These are phyloP conservation scores for Papilio xuthus DNA, from an alignment of 1,140 invertebrate genomes.

Conservation along the genomic window DNA sequence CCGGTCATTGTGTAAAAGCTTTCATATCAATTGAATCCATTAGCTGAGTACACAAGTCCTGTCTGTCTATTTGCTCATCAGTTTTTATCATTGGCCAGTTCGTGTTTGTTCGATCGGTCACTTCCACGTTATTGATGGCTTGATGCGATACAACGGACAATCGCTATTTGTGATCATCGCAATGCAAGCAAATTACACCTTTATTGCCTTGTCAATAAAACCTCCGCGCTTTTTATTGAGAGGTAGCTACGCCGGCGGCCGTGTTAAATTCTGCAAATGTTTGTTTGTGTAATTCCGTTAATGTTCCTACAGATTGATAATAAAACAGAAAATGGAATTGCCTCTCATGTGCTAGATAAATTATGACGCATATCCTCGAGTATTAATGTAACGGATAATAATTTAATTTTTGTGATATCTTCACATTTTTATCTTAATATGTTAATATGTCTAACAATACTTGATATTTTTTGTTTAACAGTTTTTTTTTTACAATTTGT, in stretches of 20 bases:
- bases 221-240: conserved; percentile 31
- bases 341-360: conserved; percentile 22
- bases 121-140: conserved; percentile 77
- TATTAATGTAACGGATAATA: conserved; percentile 2
- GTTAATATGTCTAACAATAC: background rate
- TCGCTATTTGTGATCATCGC: conserved; percentile 49
- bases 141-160: conserved; percentile 59
- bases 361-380: conserved; percentile 10
- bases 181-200: conserved; percentile 57
- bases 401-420: background rate
- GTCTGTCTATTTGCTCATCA: conserved; percentile 80
- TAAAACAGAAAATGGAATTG: conserved; percentile 37
- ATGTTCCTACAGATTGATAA: conserved; percentile 46
- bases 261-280: conserved; percentile 50
- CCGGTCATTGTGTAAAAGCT: conserved; percentile 79
- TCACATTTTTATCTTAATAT: background rate
- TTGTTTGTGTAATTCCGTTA: conserved; percentile 53
- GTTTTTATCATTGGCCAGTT: conserved; percentile 81
- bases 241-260: conserved; percentile 41
- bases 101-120: conserved; percentile 79
- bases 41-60: conserved; percentile 79
- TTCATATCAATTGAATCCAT: conserved; percentile 82
- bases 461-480: too few relatives aligned
- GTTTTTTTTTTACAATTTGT: too few relatives aligned
- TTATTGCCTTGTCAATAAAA: conserved; percentile 46